phyloP scores from a whole-genome alignment of 2,113 vertebrate species.

The Nanger granti region DNA sequence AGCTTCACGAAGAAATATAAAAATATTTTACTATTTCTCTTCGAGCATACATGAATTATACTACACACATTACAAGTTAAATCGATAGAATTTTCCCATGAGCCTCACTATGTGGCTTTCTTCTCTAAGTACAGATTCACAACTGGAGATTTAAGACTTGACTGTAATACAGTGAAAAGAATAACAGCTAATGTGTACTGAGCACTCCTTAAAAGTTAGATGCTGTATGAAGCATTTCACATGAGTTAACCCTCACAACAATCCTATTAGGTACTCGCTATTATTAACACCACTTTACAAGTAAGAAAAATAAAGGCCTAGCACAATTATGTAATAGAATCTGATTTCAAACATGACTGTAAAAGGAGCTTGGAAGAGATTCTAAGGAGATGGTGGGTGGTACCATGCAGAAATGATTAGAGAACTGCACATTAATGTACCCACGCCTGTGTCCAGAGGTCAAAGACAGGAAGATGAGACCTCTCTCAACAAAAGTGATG shows the following conservation, averaged over 20 bases:
- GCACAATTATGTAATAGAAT: neutral
- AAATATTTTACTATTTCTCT: neutral
- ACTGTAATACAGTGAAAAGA: neutral
- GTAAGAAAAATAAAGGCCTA: neutral
- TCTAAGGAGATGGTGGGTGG: neutral
- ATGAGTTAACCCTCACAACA: neutral
- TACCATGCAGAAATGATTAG: neutral
- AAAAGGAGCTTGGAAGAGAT: neutral
- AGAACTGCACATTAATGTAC: neutral
- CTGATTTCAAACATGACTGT: neutral
- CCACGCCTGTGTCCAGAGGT: neutral
- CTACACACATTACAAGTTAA: conserved; percentile 1
- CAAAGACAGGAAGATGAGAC: neutral
- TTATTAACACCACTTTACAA: neutral
- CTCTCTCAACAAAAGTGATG: neutral
- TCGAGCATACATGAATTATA: neutral
- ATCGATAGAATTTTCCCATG: neutral
- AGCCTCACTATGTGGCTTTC: neutral
- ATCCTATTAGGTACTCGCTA: too few relatives aligned
- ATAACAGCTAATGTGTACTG: neutral
- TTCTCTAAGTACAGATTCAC: neutral
- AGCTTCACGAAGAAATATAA: conserved; percentile 15
- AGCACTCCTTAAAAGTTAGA: neutral
- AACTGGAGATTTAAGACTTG: neutral
- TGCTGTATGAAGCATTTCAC: neutral